Evolutionary conservation across 2,888 invertebrate genomes (phyloP), one percentile per base, ranked within the genome.

Genomic region (Synanthedon andrenaeformis): DNA sequence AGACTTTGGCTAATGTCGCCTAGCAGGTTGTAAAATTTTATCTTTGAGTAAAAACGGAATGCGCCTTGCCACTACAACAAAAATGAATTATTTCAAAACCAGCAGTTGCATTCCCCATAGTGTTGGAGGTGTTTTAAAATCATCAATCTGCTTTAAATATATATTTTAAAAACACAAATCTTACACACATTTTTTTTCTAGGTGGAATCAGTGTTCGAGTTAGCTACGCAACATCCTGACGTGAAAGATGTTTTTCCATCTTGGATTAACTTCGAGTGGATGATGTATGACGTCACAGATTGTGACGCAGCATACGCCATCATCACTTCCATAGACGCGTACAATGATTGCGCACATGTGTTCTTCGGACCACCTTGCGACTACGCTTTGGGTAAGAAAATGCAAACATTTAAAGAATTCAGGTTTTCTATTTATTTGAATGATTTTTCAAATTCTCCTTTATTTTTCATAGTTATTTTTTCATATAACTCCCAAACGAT

Each of bases 361-460:
- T 91, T 95, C 66, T 91, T 96, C 63, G 95, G 95, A 10, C 94
- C 95, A 0, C 89, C 92, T 1, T 96, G 95, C 64, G 95, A 96
- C 67, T 94, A 92, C 74, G 91, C 93, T 35, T 76, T 95, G 53
- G 95, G 95, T 95, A 80, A 90, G 92, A 88, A 41, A 12, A 48
- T 58, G 51, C 58, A 28, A 52, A 50, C 6, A 42, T 48, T 42
- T 14, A 17, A 13, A 49, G 1, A 6, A 3, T 45, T 45, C 13
- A n/a, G 11, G n/a, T n/a, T n/a, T n/a, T n/a, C n/a, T n/a, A n/a
- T n/a, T n/a, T n/a, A n/a, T n/a, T n/a, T n/a, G n/a, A n/a, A n/a
- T n/a, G n/a, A n/a, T n/a, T n/a, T n/a, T n/a, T n/a, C n/a, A n/a
- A n/a, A n/a, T n/a, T n/a, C n/a, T n/a, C n/a, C n/a, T n/a, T n/a